Base-by-base conservation (phyloP, 2,888 invertebrate genomes). In the Baccha elongata region DNA sequence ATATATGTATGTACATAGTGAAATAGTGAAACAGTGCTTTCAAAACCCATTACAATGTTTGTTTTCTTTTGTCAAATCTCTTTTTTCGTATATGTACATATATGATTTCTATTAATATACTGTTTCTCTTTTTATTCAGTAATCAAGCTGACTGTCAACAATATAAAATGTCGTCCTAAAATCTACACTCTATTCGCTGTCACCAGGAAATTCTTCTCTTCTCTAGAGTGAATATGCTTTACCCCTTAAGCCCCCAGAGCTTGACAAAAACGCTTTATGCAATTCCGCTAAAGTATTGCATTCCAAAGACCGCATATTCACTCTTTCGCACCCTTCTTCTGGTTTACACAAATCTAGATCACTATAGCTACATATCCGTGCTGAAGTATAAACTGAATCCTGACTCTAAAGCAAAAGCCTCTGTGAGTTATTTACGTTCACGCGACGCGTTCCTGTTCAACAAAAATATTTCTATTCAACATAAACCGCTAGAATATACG, bases 381-480 rank as follows among this genome's bases (percentile, higher is more conserved):
- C 62, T 68, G 81, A 72, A 67, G 71, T 55, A 21, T 50, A 72
- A 62, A 72, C 72, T 62, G 72, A 72, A 76, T 67, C 50, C 67
- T 71, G 67, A 65, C 50, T 64, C 37, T 35, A 75, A 65, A 71
- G 76, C 68, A 53, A 76, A 78, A 76, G 72, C 64, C 78, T 44
- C 58, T 64, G 55, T 78, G 83, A 83, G 83, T 83, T 78, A 83
- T 83, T 83, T 83, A 83, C 83, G 78, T 78, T 71, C 76, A 76
- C 81, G 76, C 81, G 71, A 53, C 71, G 76, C 71, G 71, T 81
- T 78, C 83, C 55, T 72, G 44, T 78, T 73, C 52, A 40, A 48
- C 64, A 58, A 83, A 83, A 83, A 83, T 83, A 78, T 73, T 83
- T 78, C 78, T 76, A 73, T 78, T 78, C 50, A 29, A 50, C 68